Evolutionary conservation across 2,888 invertebrate species (phyloP), one percentile per base, ranked within the genome.

Genomic region (Chalcis sispes): DNA sequence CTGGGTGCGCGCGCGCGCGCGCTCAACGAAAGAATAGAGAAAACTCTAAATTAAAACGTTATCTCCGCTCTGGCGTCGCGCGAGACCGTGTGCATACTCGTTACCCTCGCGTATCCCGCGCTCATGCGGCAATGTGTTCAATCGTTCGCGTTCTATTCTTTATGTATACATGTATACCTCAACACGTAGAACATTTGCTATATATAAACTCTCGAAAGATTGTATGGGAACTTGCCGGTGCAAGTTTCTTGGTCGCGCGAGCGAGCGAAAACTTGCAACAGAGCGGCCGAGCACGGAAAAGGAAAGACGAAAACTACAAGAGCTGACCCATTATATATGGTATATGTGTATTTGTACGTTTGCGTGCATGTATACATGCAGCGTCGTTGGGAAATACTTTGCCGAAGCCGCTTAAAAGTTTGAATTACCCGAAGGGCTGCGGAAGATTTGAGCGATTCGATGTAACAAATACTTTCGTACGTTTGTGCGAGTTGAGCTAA

Each of bases 31-130:
- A 62, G 42, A 54, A 62, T 23, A 54, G 54, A 27, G 72, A 29
- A 64, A 48, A 64, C 32, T 56, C 46, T 46, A 64, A 72, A 72
- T 72, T 64, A 61, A 72, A 72, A 46, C 56, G 72, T 72, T 72
- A 72, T 64, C 64, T 72, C 46, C 27, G 10, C 25, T 20, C 32
- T n/a, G 50, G 4, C 10, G 46, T 46, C 27, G 48, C 54, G 3
- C 32, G 3, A 3, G 8, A 32, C 32, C 8, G 5, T 8, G 32
- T 32, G 52, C 65, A n/a, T 13, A 3, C 36, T 5, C 18, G 23
- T 36, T n/a, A n/a, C n/a, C n/a, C n/a, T n/a, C n/a, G n/a, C n/a
- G n/a, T n/a, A n/a, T n/a, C n/a, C n/a, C n/a, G n/a, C n/a, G n/a
- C n/a, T n/a, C n/a, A n/a, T n/a, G n/a, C n/a, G n/a, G n/a, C n/a